These are phyloP conservation scores for Oreochromis grahami DNA, from an alignment of 2,797 vertebrate species.

Conservation along the genomic window DNA sequence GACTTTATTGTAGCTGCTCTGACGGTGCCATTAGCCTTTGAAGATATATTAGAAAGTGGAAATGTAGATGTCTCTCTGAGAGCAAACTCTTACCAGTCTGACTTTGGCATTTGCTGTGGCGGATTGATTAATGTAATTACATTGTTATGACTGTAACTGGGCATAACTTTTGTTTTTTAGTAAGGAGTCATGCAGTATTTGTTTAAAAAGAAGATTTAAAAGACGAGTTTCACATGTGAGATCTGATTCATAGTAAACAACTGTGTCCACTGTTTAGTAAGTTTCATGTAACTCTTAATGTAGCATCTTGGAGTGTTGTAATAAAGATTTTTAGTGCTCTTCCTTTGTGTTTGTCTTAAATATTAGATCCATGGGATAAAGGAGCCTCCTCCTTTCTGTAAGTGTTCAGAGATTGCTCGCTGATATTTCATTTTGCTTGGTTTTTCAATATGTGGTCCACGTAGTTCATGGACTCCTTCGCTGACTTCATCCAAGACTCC, in stretches of 20 bases:
- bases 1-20: constrained; percentile 9
- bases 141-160: not conserved
- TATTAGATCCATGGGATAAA: no score
- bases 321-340: constrained; percentile 7
- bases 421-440: not conserved
- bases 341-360: not conserved
- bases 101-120: not conserved
- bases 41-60: not conserved
- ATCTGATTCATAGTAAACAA: not conserved
- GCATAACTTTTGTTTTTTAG: not conserved
- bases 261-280: not conserved
- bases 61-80: not conserved
- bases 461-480: not conserved
- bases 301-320: not conserved
- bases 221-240: not conserved
- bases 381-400: not conserved
- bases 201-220: not conserved
- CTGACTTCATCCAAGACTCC: not conserved
- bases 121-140: not conserved
- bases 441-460: not conserved
- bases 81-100: not conserved
- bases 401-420: fast-evolving
- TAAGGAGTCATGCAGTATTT: not conserved
- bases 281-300: not conserved
- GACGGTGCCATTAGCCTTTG: not conserved